Evolutionary conservation across 1,140 invertebrate species (phyloP).

Genomic region (Andrena cerasifolii): DNA sequence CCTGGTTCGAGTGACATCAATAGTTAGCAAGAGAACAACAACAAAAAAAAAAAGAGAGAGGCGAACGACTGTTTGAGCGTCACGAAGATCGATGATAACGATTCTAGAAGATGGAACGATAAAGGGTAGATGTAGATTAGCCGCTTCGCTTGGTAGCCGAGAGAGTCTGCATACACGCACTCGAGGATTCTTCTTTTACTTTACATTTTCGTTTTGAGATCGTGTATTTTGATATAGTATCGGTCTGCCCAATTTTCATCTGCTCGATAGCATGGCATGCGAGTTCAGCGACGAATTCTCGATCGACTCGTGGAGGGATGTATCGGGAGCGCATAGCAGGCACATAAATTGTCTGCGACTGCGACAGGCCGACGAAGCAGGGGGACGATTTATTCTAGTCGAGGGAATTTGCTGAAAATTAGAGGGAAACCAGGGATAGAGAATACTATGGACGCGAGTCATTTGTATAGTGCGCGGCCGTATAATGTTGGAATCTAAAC

Average conservation of each 20-base stretch:
- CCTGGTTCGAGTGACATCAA: not conserved
- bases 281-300: constrained; percentile 29
- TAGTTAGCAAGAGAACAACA: constrained; percentile 2
- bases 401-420: constrained; percentile 27
- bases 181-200: not conserved
- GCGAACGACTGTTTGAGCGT: constrained; percentile 16
- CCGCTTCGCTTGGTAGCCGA: constrained; percentile 56
- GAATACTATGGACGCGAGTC: constrained; percentile 23
- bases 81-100: constrained; percentile 40
- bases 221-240: constrained; percentile 31
- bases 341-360: constrained; percentile 19
- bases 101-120: not conserved
- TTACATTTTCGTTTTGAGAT: constrained; percentile 6
- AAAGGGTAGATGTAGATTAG: constrained; percentile 42
- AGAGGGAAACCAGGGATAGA: constrained; percentile 21
- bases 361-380: not conserved
- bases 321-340: not conserved
- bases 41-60: too few relatives aligned
- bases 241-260: constrained; percentile 41
- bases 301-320: constrained; percentile 11
- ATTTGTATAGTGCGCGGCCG: not conserved
- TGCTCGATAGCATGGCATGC: constrained; percentile 67
- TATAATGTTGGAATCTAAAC: not conserved
- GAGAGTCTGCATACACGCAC: constrained; percentile 37
- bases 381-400: not conserved